Conservation (phyloP, 2,113 vertebrate genomes). For the Heliornis fulica region DNA sequence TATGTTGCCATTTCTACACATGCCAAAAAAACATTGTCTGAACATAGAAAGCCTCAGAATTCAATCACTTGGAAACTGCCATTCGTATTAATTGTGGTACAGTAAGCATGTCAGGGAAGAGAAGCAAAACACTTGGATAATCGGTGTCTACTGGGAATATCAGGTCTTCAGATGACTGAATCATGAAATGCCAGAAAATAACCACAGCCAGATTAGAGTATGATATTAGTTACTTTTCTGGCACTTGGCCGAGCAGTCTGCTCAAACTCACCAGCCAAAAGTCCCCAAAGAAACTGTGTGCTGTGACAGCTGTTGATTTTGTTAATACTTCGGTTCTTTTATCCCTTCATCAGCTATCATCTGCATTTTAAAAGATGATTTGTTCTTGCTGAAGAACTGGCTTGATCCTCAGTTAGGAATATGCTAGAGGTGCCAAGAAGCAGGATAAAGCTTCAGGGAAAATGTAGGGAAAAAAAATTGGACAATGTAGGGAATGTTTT, state of each 20-base stretch:
- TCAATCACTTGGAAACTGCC: background rate
- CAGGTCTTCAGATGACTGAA: background rate
- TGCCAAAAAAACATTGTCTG: background rate
- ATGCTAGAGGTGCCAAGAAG: background rate
- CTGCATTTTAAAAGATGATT: background rate
- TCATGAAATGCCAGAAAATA: background rate
- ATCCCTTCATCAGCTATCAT: background rate
- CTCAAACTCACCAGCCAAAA: background rate
- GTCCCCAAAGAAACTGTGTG: background rate
- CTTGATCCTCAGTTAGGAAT: background rate
- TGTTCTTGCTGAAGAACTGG: background rate
- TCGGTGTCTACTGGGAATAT: background rate
- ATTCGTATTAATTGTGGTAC: background rate
- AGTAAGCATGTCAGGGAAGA: background rate
- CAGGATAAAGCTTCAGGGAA: background rate
- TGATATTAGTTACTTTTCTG: background rate
- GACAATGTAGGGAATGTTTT: background rate
- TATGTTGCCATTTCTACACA: constrained; percentile 18
- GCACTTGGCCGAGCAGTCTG: background rate
- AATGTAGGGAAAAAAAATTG: background rate
- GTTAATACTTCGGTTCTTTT: background rate
- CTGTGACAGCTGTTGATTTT: background rate
- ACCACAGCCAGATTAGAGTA: background rate
- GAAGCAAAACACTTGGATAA: background rate
- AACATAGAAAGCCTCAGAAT: background rate